Base-by-base conservation (phyloP, 2,113 vertebrate species). In the Clinocottus analis region DNA sequence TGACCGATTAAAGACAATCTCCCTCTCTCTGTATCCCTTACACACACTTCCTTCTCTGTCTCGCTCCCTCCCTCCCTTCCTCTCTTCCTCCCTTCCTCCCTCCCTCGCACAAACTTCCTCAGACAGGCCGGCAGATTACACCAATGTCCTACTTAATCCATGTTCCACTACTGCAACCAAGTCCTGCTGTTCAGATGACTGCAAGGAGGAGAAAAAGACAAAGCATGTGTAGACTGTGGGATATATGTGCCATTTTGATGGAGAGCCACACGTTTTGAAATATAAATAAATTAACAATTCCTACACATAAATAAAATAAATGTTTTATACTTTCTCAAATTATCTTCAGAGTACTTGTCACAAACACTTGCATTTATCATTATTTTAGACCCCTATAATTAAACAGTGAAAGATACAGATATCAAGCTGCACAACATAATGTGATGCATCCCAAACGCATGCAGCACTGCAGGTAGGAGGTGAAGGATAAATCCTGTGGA, bases 141-240 rank as follows among this genome's bases (percentile, higher is more conserved):
- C 71, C 45, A 65, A 70, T 2, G 82, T 87, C 84, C 79, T 66
- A 84, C 70, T 87, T 89, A 82, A 51, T 84, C 77, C 73, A 67
- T 7, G 0, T 72, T 55, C 78, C 51, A 67, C 64, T 66, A 68
- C 76, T 83, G 80, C 70, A 72, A 58, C 70, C 10, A 71, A 64
- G 37, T 47, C 31, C 49, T 79, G 51, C 55, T 45, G 19, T 77
- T 66, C 43, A 84, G 31, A 53, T 35, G 23, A 66, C 73, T 59
- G 29, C 45, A 63, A 74, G 53, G 53, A 87, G 41, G 51, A 69
- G 4, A n/a, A 56, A 49, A 41, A 65, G 68, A 60, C 33, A 69
- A 69, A 76, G 55, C 25, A 49, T 65, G 25, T 39, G 63, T 9
- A 2, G 23, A 55, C n/a, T 41, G 37, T 47, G 65, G 62, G 13